These are phyloP conservation scores for Drosophila tanythrix DNA, from an alignment of 2,888 invertebrate species.

Conservation along the genomic window DNA sequence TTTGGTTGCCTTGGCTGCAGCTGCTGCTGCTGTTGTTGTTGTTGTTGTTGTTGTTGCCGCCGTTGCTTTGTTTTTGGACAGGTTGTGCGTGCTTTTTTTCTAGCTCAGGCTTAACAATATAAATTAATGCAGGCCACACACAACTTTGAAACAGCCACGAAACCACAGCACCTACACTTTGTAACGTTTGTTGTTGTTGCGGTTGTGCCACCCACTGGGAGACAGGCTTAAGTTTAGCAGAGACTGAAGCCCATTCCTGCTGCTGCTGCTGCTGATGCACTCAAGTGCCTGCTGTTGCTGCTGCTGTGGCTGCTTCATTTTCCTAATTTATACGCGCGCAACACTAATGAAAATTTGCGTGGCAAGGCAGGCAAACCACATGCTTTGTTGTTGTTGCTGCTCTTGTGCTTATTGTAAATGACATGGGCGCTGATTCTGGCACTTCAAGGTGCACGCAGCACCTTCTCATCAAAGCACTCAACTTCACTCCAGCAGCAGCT, in stretches of 20 bases:
- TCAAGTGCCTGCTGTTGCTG: constrained; percentile 65
- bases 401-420: constrained; percentile 55
- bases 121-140: constrained; percentile 69
- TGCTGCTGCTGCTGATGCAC: constrained; percentile 51
- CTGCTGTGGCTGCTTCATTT: constrained; percentile 72
- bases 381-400: constrained; percentile 40
- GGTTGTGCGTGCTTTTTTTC: constrained; percentile 76
- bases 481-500: constrained; percentile 21
- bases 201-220: constrained; percentile 47
- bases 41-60: not conserved
- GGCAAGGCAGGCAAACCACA: constrained; percentile 64
- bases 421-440: constrained; percentile 43
- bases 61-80: constrained; percentile 54
- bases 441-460: constrained; percentile 56
- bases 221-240: constrained; percentile 23
- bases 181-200: constrained; percentile 41
- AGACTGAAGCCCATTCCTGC: constrained; percentile 35
- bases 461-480: constrained; percentile 18
- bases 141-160: constrained; percentile 64
- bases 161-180: constrained; percentile 60
- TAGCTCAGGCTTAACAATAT: constrained; percentile 75
- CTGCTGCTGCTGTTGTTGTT: not conserved
- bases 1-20: constrained; percentile 21
- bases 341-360: constrained; percentile 80
- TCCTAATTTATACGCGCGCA: constrained; percentile 79